These are phyloP conservation scores for Microplitis manilae DNA, from an alignment of 2,888 invertebrate species.

Conservation along the genomic window DNA sequence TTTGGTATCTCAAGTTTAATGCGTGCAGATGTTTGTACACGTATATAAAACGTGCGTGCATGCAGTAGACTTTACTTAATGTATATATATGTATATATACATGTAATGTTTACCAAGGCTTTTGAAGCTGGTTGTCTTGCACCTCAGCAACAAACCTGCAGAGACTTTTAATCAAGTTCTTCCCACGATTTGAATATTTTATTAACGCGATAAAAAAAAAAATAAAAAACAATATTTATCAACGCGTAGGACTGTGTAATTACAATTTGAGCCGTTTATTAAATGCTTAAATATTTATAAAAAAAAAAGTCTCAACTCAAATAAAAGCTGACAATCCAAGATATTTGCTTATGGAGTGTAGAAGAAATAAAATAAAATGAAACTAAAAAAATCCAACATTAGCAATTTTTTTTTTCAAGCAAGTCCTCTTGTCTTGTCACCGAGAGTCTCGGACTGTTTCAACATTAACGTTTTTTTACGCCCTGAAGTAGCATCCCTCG, in stretches of 20 bases:
- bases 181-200: slow-evolving; percentile 32
- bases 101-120: slow-evolving; percentile 36
- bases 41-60: slow-evolving; percentile 5
- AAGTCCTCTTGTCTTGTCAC: slow-evolving; percentile 17
- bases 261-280: background rate
- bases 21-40: slow-evolving; percentile 28
- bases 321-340: background rate
- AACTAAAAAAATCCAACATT: background rate
- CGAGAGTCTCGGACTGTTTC: slow-evolving; percentile 30
- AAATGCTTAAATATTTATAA: too few relatives aligned
- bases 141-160: slow-evolving; percentile 26
- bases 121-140: slow-evolving; percentile 32
- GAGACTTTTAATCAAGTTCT: slow-evolving; percentile 31
- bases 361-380: background rate
- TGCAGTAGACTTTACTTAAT: too few relatives aligned
- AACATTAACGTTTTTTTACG: slow-evolving; percentile 34
- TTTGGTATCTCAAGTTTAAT: too few relatives aligned
- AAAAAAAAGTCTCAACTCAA: background rate
- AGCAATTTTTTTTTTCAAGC: slow-evolving; percentile 19
- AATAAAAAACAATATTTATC: background rate
- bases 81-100: too few relatives aligned
- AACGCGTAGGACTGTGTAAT: slow-evolving; percentile 4
- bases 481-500: slow-evolving; percentile 11
- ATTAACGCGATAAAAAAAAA: background rate
- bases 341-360: background rate